phyloP scores from a whole-genome alignment of 2,888 invertebrate genomes.

The Lochmaea crataegi region DNA sequence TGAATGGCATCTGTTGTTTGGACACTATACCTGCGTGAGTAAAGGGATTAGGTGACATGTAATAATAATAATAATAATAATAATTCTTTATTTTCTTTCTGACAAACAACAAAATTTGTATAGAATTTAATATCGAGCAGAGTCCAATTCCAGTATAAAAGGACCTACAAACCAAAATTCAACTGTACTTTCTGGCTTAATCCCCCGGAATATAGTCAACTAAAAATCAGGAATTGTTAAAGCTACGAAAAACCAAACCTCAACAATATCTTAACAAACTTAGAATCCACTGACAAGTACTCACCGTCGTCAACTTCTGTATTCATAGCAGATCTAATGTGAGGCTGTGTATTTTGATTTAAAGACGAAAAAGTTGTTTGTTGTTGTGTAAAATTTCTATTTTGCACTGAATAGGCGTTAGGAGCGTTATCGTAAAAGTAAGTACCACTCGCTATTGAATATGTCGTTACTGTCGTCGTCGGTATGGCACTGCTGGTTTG shows the following conservation, averaged over 20 bases:
- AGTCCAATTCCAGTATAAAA: no score
- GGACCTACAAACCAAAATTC: no score
- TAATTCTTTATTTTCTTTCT: no score
- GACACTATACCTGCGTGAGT: conserved; percentile 45
- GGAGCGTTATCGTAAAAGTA: conserved; percentile 62
- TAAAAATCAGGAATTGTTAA: not conserved
- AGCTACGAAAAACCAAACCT: not conserved
- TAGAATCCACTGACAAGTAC: conserved; percentile 15
- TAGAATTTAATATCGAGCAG: no score
- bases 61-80: no score
- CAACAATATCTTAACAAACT: no score
- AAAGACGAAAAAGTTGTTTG: conserved; percentile 54
- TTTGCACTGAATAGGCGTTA: conserved; percentile 57
- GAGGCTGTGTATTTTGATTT: conserved; percentile 57
- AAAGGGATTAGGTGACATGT: not conserved
- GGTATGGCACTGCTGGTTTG: conserved; percentile 54
- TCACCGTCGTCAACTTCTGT: conserved; percentile 60
- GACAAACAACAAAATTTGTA: no score
- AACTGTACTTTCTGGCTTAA: no score
- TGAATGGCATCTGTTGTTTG: conserved; percentile 62
- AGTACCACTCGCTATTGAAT: conserved; percentile 59
- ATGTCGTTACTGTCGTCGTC: conserved; percentile 59
- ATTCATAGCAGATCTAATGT: conserved; percentile 55
- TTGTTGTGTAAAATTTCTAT: conserved; percentile 57
- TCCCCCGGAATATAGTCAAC: no score